A percentile compares a stretch with the other conserved stretches of the same genome.
Evolutionary conservation across 2,113 vertebrate species (phyloP).

Genomic region (Craseonycteris thonglongyai): DNA sequence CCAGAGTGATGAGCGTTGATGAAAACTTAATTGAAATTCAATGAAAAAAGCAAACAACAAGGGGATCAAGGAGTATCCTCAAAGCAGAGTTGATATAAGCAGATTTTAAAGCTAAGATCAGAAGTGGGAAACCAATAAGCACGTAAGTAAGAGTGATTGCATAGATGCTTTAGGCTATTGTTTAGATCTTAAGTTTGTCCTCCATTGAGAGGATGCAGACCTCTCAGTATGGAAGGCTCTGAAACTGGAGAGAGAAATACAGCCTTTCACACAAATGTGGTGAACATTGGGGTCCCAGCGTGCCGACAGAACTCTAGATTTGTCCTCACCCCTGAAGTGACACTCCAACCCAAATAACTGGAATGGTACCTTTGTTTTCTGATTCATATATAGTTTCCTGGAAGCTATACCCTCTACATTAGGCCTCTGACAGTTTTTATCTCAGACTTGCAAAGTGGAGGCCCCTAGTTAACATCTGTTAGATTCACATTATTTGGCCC

Average conservation of each 20-base stretch:
- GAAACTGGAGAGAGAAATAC: neutral
- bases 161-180: neutral
- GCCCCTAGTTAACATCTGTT: neutral
- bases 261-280: neutral
- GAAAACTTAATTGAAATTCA: neutral
- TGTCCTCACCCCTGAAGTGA: accelerated
- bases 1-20: neutral
- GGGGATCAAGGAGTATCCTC: neutral
- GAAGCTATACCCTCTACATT: neutral
- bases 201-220: no score
- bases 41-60: neutral
- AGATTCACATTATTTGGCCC: neutral
- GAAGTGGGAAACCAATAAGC: neutral
- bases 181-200: neutral
- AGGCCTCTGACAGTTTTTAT: neutral
- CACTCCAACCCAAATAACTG: neutral
- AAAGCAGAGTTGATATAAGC: neutral
- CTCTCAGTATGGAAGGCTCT: neutral
- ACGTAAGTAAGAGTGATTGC: neutral
- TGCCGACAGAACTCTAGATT: neutral
- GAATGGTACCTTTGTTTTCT: neutral
- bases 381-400: neutral
- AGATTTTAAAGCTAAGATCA: neutral
- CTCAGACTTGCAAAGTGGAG: neutral
- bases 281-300: neutral